Base-by-base conservation (phyloP, 1,140 invertebrate genomes). In the Pachyrhynchus sulphureomaculatus region DNA sequence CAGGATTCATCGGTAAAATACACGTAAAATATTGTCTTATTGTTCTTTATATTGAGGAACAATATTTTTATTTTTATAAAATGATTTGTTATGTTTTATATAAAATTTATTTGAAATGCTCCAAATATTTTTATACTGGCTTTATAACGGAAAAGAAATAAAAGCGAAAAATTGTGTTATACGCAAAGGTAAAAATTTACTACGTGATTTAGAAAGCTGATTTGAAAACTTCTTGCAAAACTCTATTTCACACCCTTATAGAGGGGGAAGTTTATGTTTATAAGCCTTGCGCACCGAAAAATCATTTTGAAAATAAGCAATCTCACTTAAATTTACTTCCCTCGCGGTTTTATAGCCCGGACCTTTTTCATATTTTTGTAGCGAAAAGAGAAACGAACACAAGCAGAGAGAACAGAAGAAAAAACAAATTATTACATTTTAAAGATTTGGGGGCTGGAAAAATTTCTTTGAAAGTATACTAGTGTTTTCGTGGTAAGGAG, bases 281-380 rank as follows among this genome's bases (percentile, higher is more conserved):
- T 54, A 54, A 54, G 51, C 26, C 24, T 42, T 9, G 36, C 51
- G 34, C 24, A 39, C 32, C 23, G 51, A 54, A 41, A 48, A 54
- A 54, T 54, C 51, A 54, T 54, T 54, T 54, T 54, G 13, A 54
- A 54, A 54, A 54, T 54, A 54, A 54, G 51, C 51, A 54, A 54
- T 54, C 51, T 54, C 37, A 54, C 51, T 54, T 42, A 42, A 54
- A 54, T 54, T 41, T 54, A 54, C 51, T 54, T 52, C n/a, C 36
- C 20, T 41, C 24, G 37, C 51, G 51, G 51, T 54, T 54, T 54
- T 54, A 54, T 54, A 8, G 23, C 37, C 15, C n/a, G 9, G 36
- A 44, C 17, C 34, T 54, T 54, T 54, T 41, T 26, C 34, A 41
- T n/a, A n/a, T 41, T 41, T 54, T 54, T 54, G 13, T 42, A 9